Percentiles rank a stretch among this genome's conserved stretches.
These are phyloP conservation scores for Calyptomena viridis DNA, from an alignment of 2,113 vertebrate genomes.

Conservation along the genomic window DNA sequence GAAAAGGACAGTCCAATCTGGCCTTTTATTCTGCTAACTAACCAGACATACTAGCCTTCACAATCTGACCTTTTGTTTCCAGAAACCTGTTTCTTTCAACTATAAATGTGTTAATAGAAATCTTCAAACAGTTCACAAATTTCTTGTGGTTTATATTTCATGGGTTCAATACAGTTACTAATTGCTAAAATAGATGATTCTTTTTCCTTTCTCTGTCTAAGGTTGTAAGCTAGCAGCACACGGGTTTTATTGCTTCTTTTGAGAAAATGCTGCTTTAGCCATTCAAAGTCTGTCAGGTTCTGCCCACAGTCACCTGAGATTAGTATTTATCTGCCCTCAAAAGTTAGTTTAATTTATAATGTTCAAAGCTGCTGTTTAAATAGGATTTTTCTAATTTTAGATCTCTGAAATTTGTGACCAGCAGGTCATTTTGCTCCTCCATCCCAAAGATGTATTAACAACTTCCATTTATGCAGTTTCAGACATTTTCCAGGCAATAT, in stretches of 20 bases:
- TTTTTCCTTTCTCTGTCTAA: background rate
- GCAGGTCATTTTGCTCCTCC: background rate
- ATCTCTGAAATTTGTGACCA: background rate
- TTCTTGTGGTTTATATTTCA: constrained; percentile 45
- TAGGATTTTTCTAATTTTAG: constrained; percentile 21
- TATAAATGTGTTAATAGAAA: constrained; percentile 9
- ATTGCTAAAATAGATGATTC: background rate
- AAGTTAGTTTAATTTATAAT: constrained; percentile 4
- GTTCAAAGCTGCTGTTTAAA: constrained; percentile 21
- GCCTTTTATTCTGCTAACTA: constrained; percentile 65
- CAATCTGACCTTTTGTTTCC: constrained; percentile 56
- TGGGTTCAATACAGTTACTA: background rate
- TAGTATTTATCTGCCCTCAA: background rate
- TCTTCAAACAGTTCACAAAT: constrained; percentile 26
- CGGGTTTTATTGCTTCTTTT: background rate
- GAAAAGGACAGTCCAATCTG: constrained; percentile 37
- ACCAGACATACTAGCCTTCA: constrained; percentile 57
- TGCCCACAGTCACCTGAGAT: background rate
- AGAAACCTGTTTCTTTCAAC: constrained; percentile 34
- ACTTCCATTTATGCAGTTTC: background rate
- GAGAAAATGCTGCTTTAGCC: background rate
- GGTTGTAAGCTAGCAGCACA: background rate
- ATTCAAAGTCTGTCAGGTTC: background rate
- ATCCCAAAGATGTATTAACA: background rate
- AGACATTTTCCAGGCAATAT: background rate